Evolutionary conservation across 2,888 invertebrate species (phyloP).

Genomic region (Platycheirus albimanus): DNA sequence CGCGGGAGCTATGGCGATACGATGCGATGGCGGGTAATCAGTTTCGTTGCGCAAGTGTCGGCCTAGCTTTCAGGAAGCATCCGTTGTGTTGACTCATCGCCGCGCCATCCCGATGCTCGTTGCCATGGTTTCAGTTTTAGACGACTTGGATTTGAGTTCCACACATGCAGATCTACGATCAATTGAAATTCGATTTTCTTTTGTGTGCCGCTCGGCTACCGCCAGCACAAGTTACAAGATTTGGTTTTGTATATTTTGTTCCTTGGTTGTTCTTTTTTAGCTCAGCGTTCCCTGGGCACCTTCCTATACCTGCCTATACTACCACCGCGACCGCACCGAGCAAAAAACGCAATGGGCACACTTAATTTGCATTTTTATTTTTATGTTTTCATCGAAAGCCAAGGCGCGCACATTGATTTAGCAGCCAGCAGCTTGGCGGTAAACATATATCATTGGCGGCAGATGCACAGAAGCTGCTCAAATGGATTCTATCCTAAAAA

Average conservation of each 20-base stretch:
- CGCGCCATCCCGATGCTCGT: too few species aligned
- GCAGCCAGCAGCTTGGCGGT: too few species aligned
- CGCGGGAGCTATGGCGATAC: too few species aligned
- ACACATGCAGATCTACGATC: conserved; percentile 79
- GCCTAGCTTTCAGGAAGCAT: conserved; percentile 70
- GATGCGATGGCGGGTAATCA: conserved; percentile 32
- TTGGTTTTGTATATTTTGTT: conserved; percentile 27
- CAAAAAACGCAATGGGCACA: conserved; percentile 73
- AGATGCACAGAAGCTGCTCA: conserved; percentile 77
- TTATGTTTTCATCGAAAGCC: conserved; percentile 81
- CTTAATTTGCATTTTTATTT: conserved; percentile 82
- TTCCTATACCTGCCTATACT: too few species aligned
- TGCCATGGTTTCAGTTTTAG: conserved; percentile 14
- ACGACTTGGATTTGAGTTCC: conserved; percentile 12
- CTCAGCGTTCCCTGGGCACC: conserved; percentile 67
- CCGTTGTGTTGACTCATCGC: conserved; percentile 64
- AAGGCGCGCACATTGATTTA: conserved; percentile 75
- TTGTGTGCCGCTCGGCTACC: conserved; percentile 69
- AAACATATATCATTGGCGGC: conserved; percentile 78
- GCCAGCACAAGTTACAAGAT: conserved; percentile 69
- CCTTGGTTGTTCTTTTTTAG: too few species aligned
- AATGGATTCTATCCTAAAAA: conserved; percentile 41
- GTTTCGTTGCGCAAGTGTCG: conserved; percentile 67
- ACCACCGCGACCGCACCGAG: too few species aligned
- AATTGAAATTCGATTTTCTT: conserved; percentile 73